Evolutionary conservation across 1,140 invertebrate species (phyloP).

Genomic region (Trinorchestia longiramus): DNA sequence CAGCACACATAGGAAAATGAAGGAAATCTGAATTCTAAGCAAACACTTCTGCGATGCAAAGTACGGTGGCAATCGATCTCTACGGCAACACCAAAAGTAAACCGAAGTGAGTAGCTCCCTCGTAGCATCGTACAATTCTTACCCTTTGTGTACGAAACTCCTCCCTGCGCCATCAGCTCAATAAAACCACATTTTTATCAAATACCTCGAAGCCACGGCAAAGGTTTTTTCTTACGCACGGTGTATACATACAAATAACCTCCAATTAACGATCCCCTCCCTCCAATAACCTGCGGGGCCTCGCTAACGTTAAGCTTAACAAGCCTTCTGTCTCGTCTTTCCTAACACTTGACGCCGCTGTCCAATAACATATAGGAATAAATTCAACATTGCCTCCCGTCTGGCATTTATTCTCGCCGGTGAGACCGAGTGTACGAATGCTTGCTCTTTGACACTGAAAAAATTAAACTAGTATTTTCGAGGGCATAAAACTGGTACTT

Average conservation of each 20-base stretch:
- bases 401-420: neutral
- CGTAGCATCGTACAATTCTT: neutral
- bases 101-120: neutral
- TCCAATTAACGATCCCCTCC: slow-evolving; percentile 44
- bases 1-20: neutral
- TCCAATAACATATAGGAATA: slow-evolving; percentile 9
- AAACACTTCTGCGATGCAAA: neutral
- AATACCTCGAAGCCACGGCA: slow-evolving; percentile 27
- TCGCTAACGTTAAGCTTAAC: slow-evolving; percentile 42
- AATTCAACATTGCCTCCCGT: slow-evolving; percentile 6
- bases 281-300: neutral
- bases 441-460: neutral
- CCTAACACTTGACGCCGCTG: slow-evolving; percentile 5
- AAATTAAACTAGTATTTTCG: neutral
- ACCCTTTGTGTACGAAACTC: neutral
- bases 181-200: slow-evolving; percentile 47
- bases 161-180: slow-evolving; percentile 19
- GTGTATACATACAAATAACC: slow-evolving; percentile 46
- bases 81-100: neutral
- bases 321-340: slow-evolving; percentile 21
- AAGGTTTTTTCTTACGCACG: neutral
- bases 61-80: neutral
- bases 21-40: neutral
- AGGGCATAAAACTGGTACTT: neutral
- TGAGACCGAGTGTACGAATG: neutral